Percentiles rank a stretch among this genome's conserved stretches.
Conservation (phyloP, 2,113 vertebrate genomes). For the Hydropotes inermis region DNA sequence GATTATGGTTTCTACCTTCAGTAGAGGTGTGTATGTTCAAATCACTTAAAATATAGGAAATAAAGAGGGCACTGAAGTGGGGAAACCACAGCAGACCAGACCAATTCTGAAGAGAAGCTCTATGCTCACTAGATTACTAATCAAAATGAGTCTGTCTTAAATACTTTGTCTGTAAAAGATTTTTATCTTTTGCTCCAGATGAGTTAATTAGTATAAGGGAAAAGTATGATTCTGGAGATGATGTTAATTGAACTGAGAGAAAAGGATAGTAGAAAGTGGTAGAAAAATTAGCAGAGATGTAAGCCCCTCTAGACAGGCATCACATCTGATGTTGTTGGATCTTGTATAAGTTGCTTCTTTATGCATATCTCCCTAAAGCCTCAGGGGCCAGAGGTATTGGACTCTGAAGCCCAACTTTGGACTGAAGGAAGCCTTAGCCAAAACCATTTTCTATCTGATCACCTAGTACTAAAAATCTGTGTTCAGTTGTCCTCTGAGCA, state of each 20-base stretch:
- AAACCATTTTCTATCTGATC: not conserved
- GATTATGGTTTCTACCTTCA: not conserved
- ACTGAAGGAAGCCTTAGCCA: not conserved
- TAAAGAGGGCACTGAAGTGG: not conserved
- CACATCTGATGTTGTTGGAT: not conserved
- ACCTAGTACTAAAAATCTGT: not conserved
- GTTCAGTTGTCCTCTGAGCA: not conserved
- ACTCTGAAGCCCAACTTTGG: not conserved
- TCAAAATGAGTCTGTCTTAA: too few relatives aligned
- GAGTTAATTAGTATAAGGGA: not conserved
- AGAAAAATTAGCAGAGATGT: not conserved
- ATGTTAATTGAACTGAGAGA: too few relatives aligned
- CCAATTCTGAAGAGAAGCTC: accelerated
- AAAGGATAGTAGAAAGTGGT: not conserved
- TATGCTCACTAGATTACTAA: not conserved
- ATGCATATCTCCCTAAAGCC: not conserved
- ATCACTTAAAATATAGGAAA: not conserved
- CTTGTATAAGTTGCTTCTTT: not conserved
- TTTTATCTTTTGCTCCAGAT: not conserved
- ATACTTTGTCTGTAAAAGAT: not conserved
- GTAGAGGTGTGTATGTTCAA: not conserved
- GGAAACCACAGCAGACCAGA: not conserved
- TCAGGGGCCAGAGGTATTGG: not conserved
- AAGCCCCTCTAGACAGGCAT: not conserved
- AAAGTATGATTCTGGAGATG: not conserved